A percentile compares a stretch with the other conserved stretches of the same genome.
phyloP scores from a whole-genome alignment of 2,797 vertebrate species.

The Eulemur albifrons region DNA sequence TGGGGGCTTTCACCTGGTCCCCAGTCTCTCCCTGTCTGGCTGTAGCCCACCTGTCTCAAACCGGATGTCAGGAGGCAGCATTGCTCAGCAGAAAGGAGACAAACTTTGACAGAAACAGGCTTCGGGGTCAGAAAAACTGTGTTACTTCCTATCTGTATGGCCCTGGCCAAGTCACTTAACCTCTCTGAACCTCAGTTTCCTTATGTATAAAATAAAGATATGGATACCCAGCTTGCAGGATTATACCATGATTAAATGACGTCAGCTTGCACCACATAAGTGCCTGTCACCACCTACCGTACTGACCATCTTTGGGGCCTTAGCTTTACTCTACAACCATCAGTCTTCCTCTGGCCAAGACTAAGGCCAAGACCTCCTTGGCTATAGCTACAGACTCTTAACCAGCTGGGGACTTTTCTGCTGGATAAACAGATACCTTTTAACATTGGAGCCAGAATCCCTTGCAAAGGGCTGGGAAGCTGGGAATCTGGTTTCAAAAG shows the following conservation, averaged over 20 bases:
- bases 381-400: not conserved
- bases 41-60: not conserved
- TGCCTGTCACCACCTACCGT: not conserved
- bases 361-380: not conserved
- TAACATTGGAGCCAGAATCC: not conserved
- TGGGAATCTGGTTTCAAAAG: conserved; percentile 39
- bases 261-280: not conserved
- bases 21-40: not conserved
- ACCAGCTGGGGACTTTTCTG: not conserved
- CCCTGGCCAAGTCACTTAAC: not conserved
- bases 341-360: not conserved
- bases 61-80: not conserved
- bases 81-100: not conserved
- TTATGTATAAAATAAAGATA: not conserved
- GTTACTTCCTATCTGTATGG: conserved; percentile 5
- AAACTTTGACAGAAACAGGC: not conserved
- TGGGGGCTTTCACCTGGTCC: not conserved
- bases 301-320: not conserved
- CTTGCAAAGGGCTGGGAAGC: not conserved
- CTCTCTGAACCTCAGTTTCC: not conserved
- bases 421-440: not conserved
- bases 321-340: not conserved
- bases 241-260: not conserved
- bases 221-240: not conserved
- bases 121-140: conserved; percentile 12